These are phyloP conservation scores for Cephalopachus bancanus DNA, from an alignment of 2,797 vertebrate species.

Conservation along the genomic window DNA sequence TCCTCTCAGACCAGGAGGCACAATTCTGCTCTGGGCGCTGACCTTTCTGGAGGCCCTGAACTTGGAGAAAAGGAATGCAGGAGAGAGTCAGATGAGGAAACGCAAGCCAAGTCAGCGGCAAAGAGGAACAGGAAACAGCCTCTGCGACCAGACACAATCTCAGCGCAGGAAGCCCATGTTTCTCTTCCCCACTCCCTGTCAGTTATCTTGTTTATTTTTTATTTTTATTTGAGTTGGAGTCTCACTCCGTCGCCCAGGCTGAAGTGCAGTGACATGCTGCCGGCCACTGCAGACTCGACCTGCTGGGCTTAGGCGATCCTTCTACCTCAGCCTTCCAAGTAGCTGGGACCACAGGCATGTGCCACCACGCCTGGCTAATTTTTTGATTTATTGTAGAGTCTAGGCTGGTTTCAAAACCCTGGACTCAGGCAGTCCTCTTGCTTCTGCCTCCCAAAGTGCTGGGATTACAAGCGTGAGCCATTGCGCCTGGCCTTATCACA, in stretches of 20 bases:
- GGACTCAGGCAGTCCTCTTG: too few relatives aligned
- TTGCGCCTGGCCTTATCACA: too few relatives aligned
- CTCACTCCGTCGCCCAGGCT: too few relatives aligned
- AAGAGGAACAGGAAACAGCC: neutral
- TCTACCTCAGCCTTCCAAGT: rapidly evolving
- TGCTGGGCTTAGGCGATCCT: rapidly evolving
- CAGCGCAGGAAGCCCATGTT: neutral
- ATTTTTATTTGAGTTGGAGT: too few relatives aligned
- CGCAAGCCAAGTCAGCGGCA: rapidly evolving
- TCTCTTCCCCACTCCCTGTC: neutral
- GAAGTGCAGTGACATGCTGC: too few relatives aligned
- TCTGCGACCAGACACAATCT: neutral
- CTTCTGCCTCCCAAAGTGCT: too few relatives aligned
- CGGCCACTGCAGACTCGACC: too few relatives aligned
- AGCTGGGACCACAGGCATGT: too few relatives aligned
- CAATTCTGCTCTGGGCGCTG: neutral
- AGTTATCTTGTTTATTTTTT: neutral
- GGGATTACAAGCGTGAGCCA: too few relatives aligned
- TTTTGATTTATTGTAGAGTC: neutral
- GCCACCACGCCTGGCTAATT: too few relatives aligned
- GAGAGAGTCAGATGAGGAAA: neutral
- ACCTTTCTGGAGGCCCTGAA: neutral
- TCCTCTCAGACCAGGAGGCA: neutral
- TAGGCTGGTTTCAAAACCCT: neutral
- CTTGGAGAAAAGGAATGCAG: neutral